Percentiles rank a stretch among this genome's conserved stretches.
Conservation (phyloP, 2,797 vertebrate genomes). For the Pantherophis vulpinus region DNA sequence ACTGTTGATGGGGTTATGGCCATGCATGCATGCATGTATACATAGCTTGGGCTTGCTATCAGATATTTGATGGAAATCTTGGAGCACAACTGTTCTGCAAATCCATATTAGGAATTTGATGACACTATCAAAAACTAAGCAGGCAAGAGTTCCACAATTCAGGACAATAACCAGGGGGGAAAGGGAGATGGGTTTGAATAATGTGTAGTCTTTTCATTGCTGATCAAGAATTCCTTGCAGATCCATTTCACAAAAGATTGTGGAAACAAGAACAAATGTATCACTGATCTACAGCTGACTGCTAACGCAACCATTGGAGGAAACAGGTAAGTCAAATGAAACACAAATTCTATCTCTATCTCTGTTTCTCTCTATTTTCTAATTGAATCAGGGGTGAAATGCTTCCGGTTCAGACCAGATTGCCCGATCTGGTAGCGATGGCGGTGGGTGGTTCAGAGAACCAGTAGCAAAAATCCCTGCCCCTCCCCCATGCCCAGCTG, state of each 20-base stretch:
- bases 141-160: neutral
- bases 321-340: conserved; percentile 67
- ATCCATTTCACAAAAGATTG: conserved; percentile 87
- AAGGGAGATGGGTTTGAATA: neutral
- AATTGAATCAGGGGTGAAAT: neutral
- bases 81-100: neutral
- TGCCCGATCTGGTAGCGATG: too few species aligned
- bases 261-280: conserved; percentile 83
- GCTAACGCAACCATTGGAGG: conserved; percentile 72
- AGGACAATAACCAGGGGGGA: neutral
- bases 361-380: neutral
- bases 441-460: too few species aligned
- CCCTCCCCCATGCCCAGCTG: too few species aligned
- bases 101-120: neutral
- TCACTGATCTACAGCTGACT: conserved; percentile 83
- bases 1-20: neutral
- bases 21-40: neutral
- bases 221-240: conserved; percentile 58
- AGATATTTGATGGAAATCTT: neutral
- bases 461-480: too few species aligned
- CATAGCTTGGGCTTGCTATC: neutral
- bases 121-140: neutral
- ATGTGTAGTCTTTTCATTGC: neutral
- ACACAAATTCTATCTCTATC: neutral
- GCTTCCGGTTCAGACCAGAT: too few species aligned